Evolutionary conservation across 2,888 invertebrate genomes (phyloP), one percentile per base, ranked within the genome.

Genomic region (Gymnoscelis rufifasciata): DNA sequence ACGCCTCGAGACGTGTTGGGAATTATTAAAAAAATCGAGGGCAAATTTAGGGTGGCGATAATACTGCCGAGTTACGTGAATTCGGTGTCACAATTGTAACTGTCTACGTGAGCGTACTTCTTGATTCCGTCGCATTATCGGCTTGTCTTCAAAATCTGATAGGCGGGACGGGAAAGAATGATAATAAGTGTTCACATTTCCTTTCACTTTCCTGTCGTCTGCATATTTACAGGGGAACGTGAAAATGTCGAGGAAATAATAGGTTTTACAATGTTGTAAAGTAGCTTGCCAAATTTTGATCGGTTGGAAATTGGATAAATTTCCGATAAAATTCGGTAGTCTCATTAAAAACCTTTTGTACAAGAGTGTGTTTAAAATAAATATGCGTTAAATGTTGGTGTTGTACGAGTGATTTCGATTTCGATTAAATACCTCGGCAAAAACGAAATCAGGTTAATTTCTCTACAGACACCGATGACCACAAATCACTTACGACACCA

Each of bases 11-110:
- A 86, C 87, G 87, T 83, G 84, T 67, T 52, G 70, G 60, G 87
- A 86, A 86, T 86, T 82, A 78, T 76, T 75, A 77, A 78, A 78
- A 78, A 82, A 78, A 68, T 57, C 62, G 65, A 66, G 72, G 68
- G 67, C 68, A 76, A 76, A 74, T 66, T 66, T 70, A 66, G 77
- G 77, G 79, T 68, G 78, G 63, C 57, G 71, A 65, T 74, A 77
- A 79, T 69, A 63, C 78, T 56, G 65, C 67, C 66, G 70, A 73
- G 68, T 79, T 68, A 69, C 66, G 69, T 71, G 72, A 78, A 75
- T 71, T 64, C 66, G 64, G 60, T 72, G 72, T 73, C 73, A 82
- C 81, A 83, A n/a, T 81, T 67, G 66, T 77, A 74, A 77, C 66
- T 60, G 47, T 55, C 49, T 72, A 82, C 84, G 82, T 81, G 84